Percentiles rank a stretch among this genome's conserved stretches.
These are phyloP conservation scores for Carlito syrichta DNA, from an alignment of 2,113 vertebrate species.

Conservation along the genomic window DNA sequence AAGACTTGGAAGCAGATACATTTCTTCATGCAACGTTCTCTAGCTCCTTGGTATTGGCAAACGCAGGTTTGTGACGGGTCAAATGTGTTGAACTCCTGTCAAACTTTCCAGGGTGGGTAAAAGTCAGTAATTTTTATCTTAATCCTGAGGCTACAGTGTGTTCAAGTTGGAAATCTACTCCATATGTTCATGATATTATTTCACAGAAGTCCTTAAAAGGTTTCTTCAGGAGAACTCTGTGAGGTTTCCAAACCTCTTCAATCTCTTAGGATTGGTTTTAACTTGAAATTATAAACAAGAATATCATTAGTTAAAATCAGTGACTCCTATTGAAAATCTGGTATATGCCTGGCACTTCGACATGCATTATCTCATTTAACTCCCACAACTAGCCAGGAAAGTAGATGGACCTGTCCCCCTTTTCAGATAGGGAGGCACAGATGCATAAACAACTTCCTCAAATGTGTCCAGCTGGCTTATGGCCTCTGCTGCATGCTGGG, in stretches of 20 bases:
- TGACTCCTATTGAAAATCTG: neutral
- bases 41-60: conserved; percentile 27
- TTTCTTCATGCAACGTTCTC: conserved; percentile 1
- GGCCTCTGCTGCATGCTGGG: neutral
- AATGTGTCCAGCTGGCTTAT: neutral
- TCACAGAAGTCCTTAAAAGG: conserved; percentile 37
- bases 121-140: conserved; percentile 63
- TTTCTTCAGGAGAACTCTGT: neutral
- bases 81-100: conserved; percentile 56
- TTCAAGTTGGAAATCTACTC: conserved; percentile 56
- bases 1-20: conserved; percentile 13
- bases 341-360: neutral
- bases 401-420: neutral
- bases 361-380: neutral
- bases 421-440: neutral
- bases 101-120: conserved; percentile 56
- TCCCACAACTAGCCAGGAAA: neutral
- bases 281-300: neutral
- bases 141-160: conserved; percentile 44
- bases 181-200: conserved; percentile 45
- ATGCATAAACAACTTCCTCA: neutral
- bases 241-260: conserved; percentile 6
- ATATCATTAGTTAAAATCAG: neutral
- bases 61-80: conserved; percentile 37
- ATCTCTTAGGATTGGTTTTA: neutral